Conservation (phyloP, 1,140 invertebrate species). For the Rhagoletis pomonella region DNA sequence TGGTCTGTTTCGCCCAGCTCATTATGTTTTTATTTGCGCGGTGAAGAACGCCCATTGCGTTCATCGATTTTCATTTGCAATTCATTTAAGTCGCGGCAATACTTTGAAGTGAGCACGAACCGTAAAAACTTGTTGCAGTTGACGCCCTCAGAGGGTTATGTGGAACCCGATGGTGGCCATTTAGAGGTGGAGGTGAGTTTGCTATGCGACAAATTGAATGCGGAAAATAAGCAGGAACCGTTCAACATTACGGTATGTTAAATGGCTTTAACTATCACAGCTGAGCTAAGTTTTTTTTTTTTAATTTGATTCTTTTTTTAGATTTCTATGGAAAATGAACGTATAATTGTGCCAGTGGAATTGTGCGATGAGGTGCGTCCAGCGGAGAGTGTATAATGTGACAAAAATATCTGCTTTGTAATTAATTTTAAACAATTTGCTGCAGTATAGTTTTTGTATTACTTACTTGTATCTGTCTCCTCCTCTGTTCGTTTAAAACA, state of each 20-base stretch:
- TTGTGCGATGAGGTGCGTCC: conserved; percentile 49
- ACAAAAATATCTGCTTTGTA: not conserved
- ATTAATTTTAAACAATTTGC: not conserved
- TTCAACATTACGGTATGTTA: conserved; percentile 50
- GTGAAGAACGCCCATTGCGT: not conserved
- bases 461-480: not conserved
- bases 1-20: conserved; percentile 65
- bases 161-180: conserved; percentile 66
- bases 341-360: conserved; percentile 65
- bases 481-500: not conserved
- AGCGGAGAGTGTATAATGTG: not conserved
- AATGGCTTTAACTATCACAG: no score
- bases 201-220: conserved; percentile 50
- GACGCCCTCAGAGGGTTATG: conserved; percentile 64
- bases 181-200: conserved; percentile 63
- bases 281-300: not conserved
- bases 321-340: conserved; percentile 69
- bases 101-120: conserved; percentile 66
- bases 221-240: not conserved
- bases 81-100: conserved; percentile 64
- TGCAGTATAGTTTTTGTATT: not conserved
- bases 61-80: conserved; percentile 62
- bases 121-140: conserved; percentile 62
- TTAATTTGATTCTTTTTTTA: conserved; percentile 19
- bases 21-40: conserved; percentile 58